Evolutionary conservation across 2,888 invertebrate genomes (phyloP), one percentile per base, ranked within the genome.

Genomic region (Auanema freiburgensis): DNA sequence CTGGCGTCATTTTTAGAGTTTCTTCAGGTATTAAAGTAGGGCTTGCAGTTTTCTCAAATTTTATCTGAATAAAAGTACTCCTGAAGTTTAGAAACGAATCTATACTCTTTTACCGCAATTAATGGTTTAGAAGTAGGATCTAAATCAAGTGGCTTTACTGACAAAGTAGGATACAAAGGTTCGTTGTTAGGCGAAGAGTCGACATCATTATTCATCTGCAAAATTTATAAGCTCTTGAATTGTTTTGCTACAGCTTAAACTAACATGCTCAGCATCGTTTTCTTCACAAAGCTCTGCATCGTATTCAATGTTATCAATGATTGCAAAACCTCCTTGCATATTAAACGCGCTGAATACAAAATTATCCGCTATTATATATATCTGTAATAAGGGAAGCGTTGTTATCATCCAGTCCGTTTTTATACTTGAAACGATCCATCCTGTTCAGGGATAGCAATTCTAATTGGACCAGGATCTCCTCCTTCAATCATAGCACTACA

Each of bases 401-500:
- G 43, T 12, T 11, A 41, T 3, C 44, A 16, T 40, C n/a, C 12
- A 43, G 43, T 12, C n/a, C 43, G 12, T 12, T 12, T n/a, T 43
- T 43, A 4, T 10, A 79, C 80, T 66, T 81, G 81, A 59, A 83
- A 83, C 2, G 83, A 70, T 42, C 66, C 66, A 11, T 71, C 73
- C 16, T 77, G 71, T 16, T 83, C 83, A 0, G 83, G 83, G 16
- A 83, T 69, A 8, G 65, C 67, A 11, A 81, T 59, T 33, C 70
- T 72, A n/a, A 79, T 78, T 2, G 83, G 83, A n/a, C 83, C 83
- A 1, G 83, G 83, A 55, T 79, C 80, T 40, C 81, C 78, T 51
- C 60, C 67, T 23, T 79, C 79, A 16, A 83, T 70, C 1, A 78
- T 63, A 11, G 67, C 62, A 25, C 74, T 75, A 59, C 83, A 83